These are phyloP conservation scores for Regulus satrapa DNA, from an alignment of 2,113 vertebrate genomes.

Conservation along the genomic window DNA sequence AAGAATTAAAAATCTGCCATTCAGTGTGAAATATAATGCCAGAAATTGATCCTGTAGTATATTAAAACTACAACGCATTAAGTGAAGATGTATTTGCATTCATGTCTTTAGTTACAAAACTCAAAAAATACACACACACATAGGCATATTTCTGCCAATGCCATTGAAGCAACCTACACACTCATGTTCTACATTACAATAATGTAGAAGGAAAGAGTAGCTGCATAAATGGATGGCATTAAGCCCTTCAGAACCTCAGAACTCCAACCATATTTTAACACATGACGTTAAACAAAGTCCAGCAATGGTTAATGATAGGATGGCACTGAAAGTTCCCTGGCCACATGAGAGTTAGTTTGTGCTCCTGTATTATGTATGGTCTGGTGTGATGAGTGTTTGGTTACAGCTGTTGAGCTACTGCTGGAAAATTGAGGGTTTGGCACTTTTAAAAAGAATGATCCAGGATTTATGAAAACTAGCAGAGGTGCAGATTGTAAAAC, in stretches of 20 bases:
- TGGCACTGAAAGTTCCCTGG: not conserved
- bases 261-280: not conserved
- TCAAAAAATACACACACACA: not conserved
- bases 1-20: not conserved
- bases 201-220: not conserved
- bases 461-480: not conserved
- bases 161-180: not conserved
- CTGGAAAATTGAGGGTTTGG: not conserved
- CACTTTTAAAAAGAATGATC: not conserved
- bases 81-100: not conserved
- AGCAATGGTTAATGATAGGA: conserved; percentile 7
- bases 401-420: not conserved
- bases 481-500: not conserved
- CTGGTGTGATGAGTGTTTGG: not conserved
- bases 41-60: not conserved
- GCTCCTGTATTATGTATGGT: not conserved
- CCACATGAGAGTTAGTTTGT: not conserved
- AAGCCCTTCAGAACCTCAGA: not conserved
- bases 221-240: not conserved
- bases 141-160: not conserved
- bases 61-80: not conserved
- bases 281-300: not conserved
- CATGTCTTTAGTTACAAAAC: not conserved
- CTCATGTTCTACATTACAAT: not conserved
- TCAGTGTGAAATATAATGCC: not conserved